These are phyloP conservation scores for Nymphicus hollandicus DNA, from an alignment of 2,113 vertebrate genomes.

Conservation along the genomic window DNA sequence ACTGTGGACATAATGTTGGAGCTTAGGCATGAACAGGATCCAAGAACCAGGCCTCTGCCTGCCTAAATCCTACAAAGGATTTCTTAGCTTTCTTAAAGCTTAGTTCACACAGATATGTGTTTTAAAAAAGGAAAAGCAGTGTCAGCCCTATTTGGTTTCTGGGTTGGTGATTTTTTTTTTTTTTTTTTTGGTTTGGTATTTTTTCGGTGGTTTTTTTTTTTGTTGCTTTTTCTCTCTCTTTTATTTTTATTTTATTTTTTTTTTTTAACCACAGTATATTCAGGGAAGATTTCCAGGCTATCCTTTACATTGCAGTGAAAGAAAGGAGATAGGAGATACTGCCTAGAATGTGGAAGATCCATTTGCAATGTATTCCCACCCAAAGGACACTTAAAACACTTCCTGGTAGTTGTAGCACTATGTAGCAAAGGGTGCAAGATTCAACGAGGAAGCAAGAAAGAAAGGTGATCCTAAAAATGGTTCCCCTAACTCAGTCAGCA, in stretches of 20 bases:
- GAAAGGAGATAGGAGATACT: background rate
- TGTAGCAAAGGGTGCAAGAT: background rate
- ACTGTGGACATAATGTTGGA: background rate
- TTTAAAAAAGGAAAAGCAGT: background rate
- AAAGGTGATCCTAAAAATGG: background rate
- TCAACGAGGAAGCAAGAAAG: background rate
- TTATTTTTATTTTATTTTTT: background rate
- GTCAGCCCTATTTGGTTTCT: background rate
- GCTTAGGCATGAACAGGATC: background rate
- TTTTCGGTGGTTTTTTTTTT: background rate
- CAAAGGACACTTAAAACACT: background rate
- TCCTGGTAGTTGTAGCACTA: background rate
- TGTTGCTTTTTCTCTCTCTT: too few relatives aligned
- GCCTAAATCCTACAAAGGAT: background rate
- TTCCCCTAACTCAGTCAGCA: background rate
- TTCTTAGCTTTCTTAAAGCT: background rate
- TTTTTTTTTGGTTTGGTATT: background rate
- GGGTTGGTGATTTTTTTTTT: background rate
- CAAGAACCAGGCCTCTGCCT: background rate
- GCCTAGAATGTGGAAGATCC: background rate
- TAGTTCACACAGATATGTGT: background rate
- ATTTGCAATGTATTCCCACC: background rate
- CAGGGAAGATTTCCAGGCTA: background rate
- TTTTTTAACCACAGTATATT: background rate
- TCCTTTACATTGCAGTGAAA: background rate